Evolutionary conservation across 2,113 vertebrate species (phyloP), one percentile per base, ranked within the genome.

Genomic region (Pluvianellus socialis): DNA sequence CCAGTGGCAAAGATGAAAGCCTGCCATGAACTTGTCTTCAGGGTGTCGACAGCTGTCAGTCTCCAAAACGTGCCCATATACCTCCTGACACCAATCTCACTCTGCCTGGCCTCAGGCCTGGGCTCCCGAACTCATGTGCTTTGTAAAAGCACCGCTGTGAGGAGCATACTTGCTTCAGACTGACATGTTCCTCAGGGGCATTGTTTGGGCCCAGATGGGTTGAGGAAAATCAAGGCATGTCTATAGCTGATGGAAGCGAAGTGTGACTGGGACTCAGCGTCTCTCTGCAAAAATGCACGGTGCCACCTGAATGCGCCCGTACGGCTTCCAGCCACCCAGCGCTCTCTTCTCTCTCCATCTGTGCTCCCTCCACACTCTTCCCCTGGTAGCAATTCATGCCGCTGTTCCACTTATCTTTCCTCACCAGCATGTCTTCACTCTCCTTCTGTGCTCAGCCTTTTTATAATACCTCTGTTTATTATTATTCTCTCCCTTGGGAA

Each of bases 51-150:
- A 53, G 68, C 40, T 72, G 42, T 21, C 70, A 35, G 53, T 10
- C 53, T 45, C 38, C n/a, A 23, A 30, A n/a, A 14, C 3, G 50
- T n/a, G 40, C 44, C n/a, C 22, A 6, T 23, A 21, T 4, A 38
- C 17, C 33, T 27, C 30, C 55, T 24, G 50, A 5, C 19, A 27
- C 4, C 13, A 4, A 0, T 4, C 12, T 42, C 27, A 16, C 18
- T 30, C 44, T 30, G 44, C 7, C 10, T 19, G 50, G 17, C 63
- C 74, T 27, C 18, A 12, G 42, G 14, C 26, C n/a, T 12, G 1
- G 26, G 17, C 26, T n/a, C 42, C n/a, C 18, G 6, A 12, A 8
- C 23, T 40, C 59, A 3, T 4, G 32, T 20, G 5, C 26, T 42
- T 18, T 11, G 6, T 14, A 1, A 3, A 50, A 53, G 40, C 24